Evolutionary conservation across 2,797 vertebrate species (phyloP), one percentile per base, ranked within the genome.

Genomic region (Acanthis flammea): DNA sequence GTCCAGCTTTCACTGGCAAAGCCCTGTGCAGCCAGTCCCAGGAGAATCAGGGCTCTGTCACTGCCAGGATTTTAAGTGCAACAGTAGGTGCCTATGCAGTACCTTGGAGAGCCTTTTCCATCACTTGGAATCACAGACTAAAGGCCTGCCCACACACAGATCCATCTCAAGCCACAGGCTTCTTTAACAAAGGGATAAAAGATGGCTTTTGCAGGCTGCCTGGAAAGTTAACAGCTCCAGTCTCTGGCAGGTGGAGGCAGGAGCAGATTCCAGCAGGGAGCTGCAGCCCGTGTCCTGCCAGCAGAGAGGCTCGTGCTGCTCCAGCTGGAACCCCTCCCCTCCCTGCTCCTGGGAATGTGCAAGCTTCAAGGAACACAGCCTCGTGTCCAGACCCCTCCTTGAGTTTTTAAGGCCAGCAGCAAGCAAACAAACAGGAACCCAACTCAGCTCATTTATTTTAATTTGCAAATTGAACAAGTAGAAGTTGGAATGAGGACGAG

Each of bases 171-270:
- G 76, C 88, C 92, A 76, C 74, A 50, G 68, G 80, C 83, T 85
- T 50, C 94, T 76, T 60, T 57, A 92, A 96, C 86, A 92, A 93
- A 92, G 63, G 83, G 82, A 93, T 86, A 90, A 93, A 95, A 84
- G 90, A 94, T 88, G 77, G 70, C 55, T 93, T 93, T 92, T 97
- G 90, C 86, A 93, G 87, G 45, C 88, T 92, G 92, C 84, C 94
- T 95, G 94, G 92, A 85, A 94, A 82, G 92, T 50, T 35, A 76
- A 35, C 92, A 95, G 95, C 89, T 91, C 80, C 27, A 67, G 86
- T 9, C 58, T 28, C 86, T 94, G 90, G 88, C 94, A 95, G 93
- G 93, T 95, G 14, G 25, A 85, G 71, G 60, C 48, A 0, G 45
- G 72, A 77, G 62, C 1, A 10, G 82, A 77, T 92, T 95, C 95